phyloP scores from a whole-genome alignment of 2,113 vertebrate species.

The Coptodon bakossiorum region DNA sequence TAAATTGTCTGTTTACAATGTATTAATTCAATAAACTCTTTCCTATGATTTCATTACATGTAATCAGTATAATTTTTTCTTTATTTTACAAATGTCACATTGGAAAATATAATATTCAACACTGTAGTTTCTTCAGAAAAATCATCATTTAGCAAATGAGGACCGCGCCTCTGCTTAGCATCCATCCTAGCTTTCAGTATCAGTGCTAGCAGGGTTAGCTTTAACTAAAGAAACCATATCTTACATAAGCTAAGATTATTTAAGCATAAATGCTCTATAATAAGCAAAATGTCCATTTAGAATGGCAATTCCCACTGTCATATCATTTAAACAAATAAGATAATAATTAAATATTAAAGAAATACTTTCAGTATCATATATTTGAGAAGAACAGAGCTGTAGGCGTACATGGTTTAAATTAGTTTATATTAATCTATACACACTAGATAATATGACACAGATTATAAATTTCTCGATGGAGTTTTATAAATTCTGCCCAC shows the following conservation, averaged over 20 bases:
- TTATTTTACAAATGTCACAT: not conserved
- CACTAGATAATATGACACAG: not conserved
- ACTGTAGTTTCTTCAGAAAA: not conserved
- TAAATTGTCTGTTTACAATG: not conserved
- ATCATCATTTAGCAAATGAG: not conserved
- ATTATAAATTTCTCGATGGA: not conserved
- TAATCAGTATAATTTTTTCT: not conserved
- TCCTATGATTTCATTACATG: not conserved
- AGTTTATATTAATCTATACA: not conserved
- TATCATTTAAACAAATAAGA: not conserved
- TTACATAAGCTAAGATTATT: not conserved
- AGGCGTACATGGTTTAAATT: not conserved
- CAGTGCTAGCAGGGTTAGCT: not conserved
- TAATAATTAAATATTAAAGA: not conserved
- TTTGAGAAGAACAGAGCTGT: not conserved
- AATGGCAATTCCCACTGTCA: not conserved
- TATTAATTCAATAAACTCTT: constrained; percentile 6
- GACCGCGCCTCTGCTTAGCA: not conserved
- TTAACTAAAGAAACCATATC: not conserved
- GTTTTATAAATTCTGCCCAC: not conserved
- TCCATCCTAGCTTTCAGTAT: not conserved
- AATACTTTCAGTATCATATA: not conserved
- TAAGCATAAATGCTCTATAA: not conserved
- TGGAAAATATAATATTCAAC: not conserved
- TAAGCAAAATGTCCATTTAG: not conserved